Percentiles rank a stretch among this genome's conserved stretches.
phyloP scores from a whole-genome alignment of 2,888 invertebrate species.

The Lathronympha strigana region DNA sequence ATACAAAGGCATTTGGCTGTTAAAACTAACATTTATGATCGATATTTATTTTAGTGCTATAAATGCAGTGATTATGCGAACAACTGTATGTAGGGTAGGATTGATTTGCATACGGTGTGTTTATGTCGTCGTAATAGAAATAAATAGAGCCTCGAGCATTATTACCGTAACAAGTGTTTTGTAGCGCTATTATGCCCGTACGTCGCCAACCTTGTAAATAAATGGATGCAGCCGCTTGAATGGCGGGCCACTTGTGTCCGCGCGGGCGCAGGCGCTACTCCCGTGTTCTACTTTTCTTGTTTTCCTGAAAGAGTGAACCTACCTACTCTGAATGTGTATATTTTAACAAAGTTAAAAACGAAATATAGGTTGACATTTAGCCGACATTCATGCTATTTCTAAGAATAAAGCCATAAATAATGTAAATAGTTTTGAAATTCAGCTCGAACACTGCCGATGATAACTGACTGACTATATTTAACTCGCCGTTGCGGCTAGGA shows the following conservation, averaged over 20 bases:
- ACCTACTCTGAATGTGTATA: not conserved
- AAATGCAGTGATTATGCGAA: too few relatives aligned
- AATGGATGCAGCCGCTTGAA: slow-evolving; percentile 25
- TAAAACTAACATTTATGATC: too few relatives aligned
- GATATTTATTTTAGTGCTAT: too few relatives aligned
- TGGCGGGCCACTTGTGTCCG: slow-evolving; percentile 14
- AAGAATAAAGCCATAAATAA: slow-evolving; percentile 49
- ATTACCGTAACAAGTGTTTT: slow-evolving; percentile 13
- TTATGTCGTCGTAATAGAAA: not conserved
- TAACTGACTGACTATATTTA: slow-evolving; percentile 49
- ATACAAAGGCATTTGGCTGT: too few relatives aligned
- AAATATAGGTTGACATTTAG: slow-evolving; percentile 6
- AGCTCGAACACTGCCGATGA: slow-evolving; percentile 46
- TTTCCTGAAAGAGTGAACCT: slow-evolving; percentile 2
- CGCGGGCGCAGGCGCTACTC: not conserved
- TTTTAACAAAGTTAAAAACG: not conserved
- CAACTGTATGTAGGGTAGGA: not conserved
- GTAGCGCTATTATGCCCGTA: slow-evolving; percentile 20
- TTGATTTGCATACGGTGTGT: too few relatives aligned
- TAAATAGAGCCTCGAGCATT: not conserved
- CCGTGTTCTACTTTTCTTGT: slow-evolving; percentile 1
- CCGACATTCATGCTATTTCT: slow-evolving; percentile 17
- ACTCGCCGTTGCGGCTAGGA: slow-evolving; percentile 49
- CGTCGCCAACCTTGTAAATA: slow-evolving; percentile 28
- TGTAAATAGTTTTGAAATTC: slow-evolving; percentile 51